Conservation (phyloP, 2,113 vertebrate genomes). For the Sinocyclocheilus rhinocerous region DNA sequence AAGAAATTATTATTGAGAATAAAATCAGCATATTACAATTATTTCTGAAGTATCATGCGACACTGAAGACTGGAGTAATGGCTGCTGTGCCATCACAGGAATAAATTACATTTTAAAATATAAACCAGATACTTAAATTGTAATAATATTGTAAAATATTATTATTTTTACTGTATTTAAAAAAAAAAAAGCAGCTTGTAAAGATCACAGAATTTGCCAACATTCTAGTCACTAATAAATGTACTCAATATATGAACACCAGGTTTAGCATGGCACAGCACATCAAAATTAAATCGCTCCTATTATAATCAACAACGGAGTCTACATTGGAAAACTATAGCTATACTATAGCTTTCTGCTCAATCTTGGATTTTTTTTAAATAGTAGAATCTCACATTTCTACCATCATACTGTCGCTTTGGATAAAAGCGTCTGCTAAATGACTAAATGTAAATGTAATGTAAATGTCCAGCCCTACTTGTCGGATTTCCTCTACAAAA, state of each 20-base stretch:
- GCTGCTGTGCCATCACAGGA: no score
- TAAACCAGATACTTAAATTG: no score
- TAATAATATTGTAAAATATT: no score
- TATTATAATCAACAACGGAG: not conserved
- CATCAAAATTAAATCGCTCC: not conserved
- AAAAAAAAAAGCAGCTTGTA: no score
- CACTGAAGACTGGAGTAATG: no score
- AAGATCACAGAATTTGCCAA: no score
- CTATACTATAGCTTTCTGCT: not conserved
- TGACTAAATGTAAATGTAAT: not conserved
- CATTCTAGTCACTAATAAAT: not conserved
- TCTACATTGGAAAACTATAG: not conserved
- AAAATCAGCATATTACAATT: no score
- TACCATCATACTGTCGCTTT: not conserved
- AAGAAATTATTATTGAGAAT: no score
- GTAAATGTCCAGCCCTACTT: not conserved
- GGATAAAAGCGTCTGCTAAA: no score
- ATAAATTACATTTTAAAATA: no score
- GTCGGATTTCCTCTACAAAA: not conserved
- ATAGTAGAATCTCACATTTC: not conserved
- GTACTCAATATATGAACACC: not conserved
- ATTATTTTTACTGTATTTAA: no score
- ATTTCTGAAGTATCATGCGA: no score
- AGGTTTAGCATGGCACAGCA: not conserved
- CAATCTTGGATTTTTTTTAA: not conserved